These are phyloP conservation scores for Oxytorus armatus DNA, from an alignment of 2,888 invertebrate genomes.

Conservation along the genomic window DNA sequence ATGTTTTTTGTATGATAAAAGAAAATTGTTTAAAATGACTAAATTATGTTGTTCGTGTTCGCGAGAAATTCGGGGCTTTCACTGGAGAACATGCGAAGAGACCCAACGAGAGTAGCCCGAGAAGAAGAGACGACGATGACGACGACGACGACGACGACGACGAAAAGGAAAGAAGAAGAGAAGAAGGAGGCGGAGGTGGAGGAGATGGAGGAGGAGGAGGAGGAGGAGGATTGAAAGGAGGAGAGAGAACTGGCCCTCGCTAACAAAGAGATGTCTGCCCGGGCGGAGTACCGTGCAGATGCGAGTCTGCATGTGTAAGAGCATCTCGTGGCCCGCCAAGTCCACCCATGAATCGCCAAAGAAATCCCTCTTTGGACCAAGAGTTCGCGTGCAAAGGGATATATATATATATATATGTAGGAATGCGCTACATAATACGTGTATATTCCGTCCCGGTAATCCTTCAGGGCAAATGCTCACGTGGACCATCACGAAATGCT, in stretches of 20 bases:
- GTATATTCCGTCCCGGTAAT: slow-evolving; percentile 46
- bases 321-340: slow-evolving; percentile 32
- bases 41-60: slow-evolving; percentile 43
- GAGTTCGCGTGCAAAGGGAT: slow-evolving; percentile 20
- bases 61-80: slow-evolving; percentile 70
- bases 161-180: slow-evolving; percentile 44
- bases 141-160: slow-evolving; percentile 38
- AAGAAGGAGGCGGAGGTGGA: slow-evolving; percentile 24
- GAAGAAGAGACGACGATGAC: slow-evolving; percentile 58
- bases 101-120: slow-evolving; percentile 31
- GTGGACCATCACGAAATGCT: slow-evolving; percentile 19
- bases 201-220: slow-evolving; percentile 20
- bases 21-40: neutral
- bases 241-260: slow-evolving; percentile 80
- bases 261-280: slow-evolving; percentile 83
- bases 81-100: slow-evolving; percentile 62
- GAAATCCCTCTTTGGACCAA: slow-evolving; percentile 51
- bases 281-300: slow-evolving; percentile 74
- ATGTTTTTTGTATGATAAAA: neutral
- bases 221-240: slow-evolving; percentile 57
- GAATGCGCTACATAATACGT: slow-evolving; percentile 12
- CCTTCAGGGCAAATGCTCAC: slow-evolving; percentile 29
- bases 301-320: slow-evolving; percentile 74
- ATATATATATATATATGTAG: neutral
- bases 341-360: slow-evolving; percentile 49